Base-by-base conservation (phyloP, 1,140 invertebrate species). In the Doryteuthis pealeii region DNA sequence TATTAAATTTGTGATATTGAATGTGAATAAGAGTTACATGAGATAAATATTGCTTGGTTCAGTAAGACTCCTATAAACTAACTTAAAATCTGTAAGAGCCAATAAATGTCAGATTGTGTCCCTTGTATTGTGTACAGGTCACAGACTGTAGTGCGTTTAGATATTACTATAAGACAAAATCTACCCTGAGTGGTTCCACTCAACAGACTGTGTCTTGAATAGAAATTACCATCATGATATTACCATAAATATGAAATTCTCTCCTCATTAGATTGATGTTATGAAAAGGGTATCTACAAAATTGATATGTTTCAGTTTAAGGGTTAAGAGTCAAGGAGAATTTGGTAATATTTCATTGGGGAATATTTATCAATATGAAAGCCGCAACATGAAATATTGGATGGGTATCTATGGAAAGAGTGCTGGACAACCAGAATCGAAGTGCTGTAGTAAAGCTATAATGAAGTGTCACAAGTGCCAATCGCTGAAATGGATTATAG, bases 401-500 rank as follows among this genome's bases (percentile, higher is more conserved):
- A 30, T 68, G 6, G 6, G 15, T 5, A 22, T 22, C 4, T 0
- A 68, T 28, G 28, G 66, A 26, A 68, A 32, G 6, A 30, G 32
- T 26, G 22, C 22, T 32, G 26, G 10, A 68, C 66, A 68, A 28
- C n/a, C 30, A 5, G 22, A 68, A 30, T 68, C 31, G 32, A 68
- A 68, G 32, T 68, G 30, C 15, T 33, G n/a, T 30, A 22, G n/a
- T 68, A 68, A 68, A 68, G 28, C 31, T 33, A 68, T 68, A 68
- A 68, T 68, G 66, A 68, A 68, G 66, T 68, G 66, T 68, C 66
- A 68, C 18, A 6, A 30, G 66, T 32, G 18, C 18, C 66, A 68
- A 68, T 68, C 28, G 66, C n/a, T 30, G 26, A 68, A 68, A 68
- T 68, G 28, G 66, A 68, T 68, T 68, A 68, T 68, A 68, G 32